Evolutionary conservation across 2,797 vertebrate genomes (phyloP).

Genomic region (Channa striata): DNA sequence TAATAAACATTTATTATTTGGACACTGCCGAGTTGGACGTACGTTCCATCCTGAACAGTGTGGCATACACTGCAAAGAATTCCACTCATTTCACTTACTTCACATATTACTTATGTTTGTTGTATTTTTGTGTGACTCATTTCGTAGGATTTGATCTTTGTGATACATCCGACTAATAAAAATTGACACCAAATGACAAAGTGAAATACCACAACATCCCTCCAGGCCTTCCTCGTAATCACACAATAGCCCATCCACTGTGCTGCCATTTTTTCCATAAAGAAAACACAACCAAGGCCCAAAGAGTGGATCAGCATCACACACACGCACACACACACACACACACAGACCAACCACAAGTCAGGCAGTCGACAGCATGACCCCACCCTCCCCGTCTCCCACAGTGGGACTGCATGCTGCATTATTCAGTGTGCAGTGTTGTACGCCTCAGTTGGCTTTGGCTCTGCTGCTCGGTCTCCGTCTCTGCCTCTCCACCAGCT

Average conservation of each 20-base stretch:
- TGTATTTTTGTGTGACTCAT: too few species aligned
- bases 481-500: slow-evolving; percentile 55
- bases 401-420: slow-evolving; percentile 50
- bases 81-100: too few species aligned
- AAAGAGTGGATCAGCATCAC: not conserved
- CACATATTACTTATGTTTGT: too few species aligned
- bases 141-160: too few species aligned
- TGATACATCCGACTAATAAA: too few species aligned
- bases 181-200: not conserved
- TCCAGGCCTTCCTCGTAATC: too few species aligned
- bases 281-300: slow-evolving; percentile 10
- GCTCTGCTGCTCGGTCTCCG: slow-evolving; percentile 21
- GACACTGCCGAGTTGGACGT: too few species aligned
- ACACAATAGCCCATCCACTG: not conserved
- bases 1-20: too few species aligned
- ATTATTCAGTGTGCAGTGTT: slow-evolving; percentile 76
- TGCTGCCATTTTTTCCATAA: not conserved
- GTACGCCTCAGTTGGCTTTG: slow-evolving; percentile 59
- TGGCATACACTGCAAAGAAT: too few species aligned
- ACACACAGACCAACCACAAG: slow-evolving; percentile 24
- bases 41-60: too few species aligned
- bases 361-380: slow-evolving; percentile 40
- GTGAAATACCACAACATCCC: not conserved
- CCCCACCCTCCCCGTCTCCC: slow-evolving; percentile 40
- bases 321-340: not conserved